phyloP scores from a whole-genome alignment of 1,140 invertebrate species.

The Lutraria rhynchaena region DNA sequence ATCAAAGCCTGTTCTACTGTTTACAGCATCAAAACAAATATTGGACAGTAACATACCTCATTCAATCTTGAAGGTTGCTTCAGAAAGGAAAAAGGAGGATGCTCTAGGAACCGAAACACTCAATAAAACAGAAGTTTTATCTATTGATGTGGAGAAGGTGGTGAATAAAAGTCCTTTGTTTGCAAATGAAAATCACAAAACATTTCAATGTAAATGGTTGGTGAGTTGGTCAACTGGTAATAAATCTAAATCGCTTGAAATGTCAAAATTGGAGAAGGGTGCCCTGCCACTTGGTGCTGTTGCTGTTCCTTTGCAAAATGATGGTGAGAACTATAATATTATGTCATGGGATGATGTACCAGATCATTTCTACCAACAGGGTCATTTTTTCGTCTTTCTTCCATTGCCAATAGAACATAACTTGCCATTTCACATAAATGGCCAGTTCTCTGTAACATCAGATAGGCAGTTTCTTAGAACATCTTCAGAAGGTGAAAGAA shows the following conservation, averaged over 20 bases:
- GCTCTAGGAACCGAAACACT: not conserved
- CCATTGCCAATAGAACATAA: constrained; percentile 62
- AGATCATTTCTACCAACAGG: constrained; percentile 61
- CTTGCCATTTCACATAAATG: constrained; percentile 70
- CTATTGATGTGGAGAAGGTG: not conserved
- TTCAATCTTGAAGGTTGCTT: not conserved
- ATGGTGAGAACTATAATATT: not conserved
- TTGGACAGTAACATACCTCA: not conserved
- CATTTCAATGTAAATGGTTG: constrained; percentile 42
- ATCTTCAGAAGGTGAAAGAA: constrained; percentile 61
- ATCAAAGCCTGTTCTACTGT: not conserved
- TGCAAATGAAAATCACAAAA: not conserved
- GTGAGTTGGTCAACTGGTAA: constrained; percentile 64
- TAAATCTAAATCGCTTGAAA: constrained; percentile 17
- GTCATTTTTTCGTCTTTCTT: constrained; percentile 70
- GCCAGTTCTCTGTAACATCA: constrained; percentile 63
- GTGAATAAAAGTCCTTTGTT: not conserved
- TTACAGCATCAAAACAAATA: constrained; percentile 64
- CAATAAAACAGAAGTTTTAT: constrained; percentile 1
- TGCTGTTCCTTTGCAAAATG: constrained; percentile 37
- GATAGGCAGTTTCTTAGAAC: constrained; percentile 55
- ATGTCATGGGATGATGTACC: not conserved
- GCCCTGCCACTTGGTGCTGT: constrained; percentile 64
- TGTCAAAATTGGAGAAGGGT: constrained; percentile 9
- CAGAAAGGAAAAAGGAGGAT: not conserved